phyloP scores from a whole-genome alignment of 2,888 invertebrate genomes.

The Cyclophora albipunctata region DNA sequence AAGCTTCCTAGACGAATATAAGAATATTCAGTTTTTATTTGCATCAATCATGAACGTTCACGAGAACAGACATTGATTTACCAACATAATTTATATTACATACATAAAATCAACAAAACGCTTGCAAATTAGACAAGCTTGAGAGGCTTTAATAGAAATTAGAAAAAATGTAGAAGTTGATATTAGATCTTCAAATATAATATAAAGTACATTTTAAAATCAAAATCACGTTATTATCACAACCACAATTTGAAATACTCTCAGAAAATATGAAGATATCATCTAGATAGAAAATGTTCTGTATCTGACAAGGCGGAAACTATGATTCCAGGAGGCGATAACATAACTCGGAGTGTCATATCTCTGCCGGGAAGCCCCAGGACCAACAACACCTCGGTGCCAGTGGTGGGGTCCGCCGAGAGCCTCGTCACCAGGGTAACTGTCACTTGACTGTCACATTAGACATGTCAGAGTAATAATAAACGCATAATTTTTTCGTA shows the following conservation, averaged over 20 bases:
- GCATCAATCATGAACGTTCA: slow-evolving; percentile 33
- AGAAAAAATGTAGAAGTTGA: slow-evolving; percentile 5
- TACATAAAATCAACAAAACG: slow-evolving; percentile 22
- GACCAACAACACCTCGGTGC: slow-evolving; percentile 73
- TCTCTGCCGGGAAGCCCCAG: slow-evolving; percentile 66
- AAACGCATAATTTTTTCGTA: too few species aligned
- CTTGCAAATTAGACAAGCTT: slow-evolving; percentile 33
- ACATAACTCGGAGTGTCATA: slow-evolving; percentile 55
- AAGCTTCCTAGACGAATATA: slow-evolving; percentile 46
- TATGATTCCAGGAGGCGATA: slow-evolving; percentile 54
- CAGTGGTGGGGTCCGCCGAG: slow-evolving; percentile 94
- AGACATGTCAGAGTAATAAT: too few species aligned
- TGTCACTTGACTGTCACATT: too few species aligned
- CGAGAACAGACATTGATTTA: slow-evolving; percentile 36
- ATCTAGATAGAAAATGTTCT: not conserved
- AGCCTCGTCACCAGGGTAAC: slow-evolving; percentile 94
- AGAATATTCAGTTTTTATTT: slow-evolving; percentile 13
- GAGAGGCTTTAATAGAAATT: slow-evolving; percentile 20
- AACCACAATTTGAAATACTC: too few species aligned
- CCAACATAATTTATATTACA: slow-evolving; percentile 19
- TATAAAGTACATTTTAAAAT: too few species aligned
- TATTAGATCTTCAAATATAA: slow-evolving; percentile 14
- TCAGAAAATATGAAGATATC: not conserved
- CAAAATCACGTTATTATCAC: too few species aligned
- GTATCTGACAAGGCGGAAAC: not conserved